Conservation (phyloP, 2,797 vertebrate genomes). For the Pempheris klunzingeri region DNA sequence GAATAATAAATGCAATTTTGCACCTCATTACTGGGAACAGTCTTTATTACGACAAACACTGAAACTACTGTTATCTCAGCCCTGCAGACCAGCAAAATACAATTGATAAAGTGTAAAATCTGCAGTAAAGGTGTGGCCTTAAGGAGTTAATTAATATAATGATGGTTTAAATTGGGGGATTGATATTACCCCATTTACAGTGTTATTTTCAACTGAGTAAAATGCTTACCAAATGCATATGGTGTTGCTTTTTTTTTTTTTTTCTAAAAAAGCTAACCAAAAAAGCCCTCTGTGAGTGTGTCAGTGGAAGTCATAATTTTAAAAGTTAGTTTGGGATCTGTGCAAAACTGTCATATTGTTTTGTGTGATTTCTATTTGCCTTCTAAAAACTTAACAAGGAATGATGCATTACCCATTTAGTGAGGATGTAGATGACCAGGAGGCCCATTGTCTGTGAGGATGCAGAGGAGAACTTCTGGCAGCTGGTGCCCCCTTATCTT, state of each 20-base stretch:
- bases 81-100: slow-evolving; percentile 28
- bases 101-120: slow-evolving; percentile 21
- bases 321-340: slow-evolving; percentile 8
- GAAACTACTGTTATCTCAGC: slow-evolving; percentile 38
- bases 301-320: not conserved
- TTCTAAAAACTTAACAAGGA: slow-evolving; percentile 37
- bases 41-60: slow-evolving; percentile 49
- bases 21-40: slow-evolving; percentile 74
- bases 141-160: slow-evolving; percentile 14
- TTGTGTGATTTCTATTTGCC: not conserved
- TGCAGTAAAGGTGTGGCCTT: slow-evolving; percentile 17
- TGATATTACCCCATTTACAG: not conserved
- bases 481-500: slow-evolving; percentile 87
- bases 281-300: not conserved
- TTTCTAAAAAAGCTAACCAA: not conserved
- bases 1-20: slow-evolving; percentile 73
- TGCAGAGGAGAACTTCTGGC: slow-evolving; percentile 72
- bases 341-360: slow-evolving; percentile 1
- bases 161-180: slow-evolving; percentile 3
- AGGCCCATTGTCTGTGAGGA: slow-evolving; percentile 76
- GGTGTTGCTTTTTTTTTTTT: not conserved
- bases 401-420: slow-evolving; percentile 54
- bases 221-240: too few species aligned
- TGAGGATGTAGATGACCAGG: slow-evolving; percentile 69
- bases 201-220: not conserved